Evolutionary conservation across 2,113 vertebrate species (phyloP).

Genomic region (Microcebus ravelobensis): DNA sequence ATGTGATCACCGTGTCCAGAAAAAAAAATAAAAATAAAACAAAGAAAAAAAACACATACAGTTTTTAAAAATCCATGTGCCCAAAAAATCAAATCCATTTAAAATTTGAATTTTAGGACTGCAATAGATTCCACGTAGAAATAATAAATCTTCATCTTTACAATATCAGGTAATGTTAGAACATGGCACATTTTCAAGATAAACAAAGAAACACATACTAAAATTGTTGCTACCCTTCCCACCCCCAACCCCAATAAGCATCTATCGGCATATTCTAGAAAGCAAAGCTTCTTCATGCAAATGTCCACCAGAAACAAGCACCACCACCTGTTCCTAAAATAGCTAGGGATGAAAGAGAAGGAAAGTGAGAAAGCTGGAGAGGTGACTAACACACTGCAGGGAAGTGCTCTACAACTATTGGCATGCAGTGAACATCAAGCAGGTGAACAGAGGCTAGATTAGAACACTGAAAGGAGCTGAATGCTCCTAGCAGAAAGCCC

Average conservation of each 20-base stretch:
- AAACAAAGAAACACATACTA: constrained; percentile 59
- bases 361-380: constrained; percentile 69
- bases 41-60: not conserved
- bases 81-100: constrained; percentile 29
- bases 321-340: constrained; percentile 58
- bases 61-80: not conserved
- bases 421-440: constrained; percentile 87
- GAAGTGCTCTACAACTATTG: constrained; percentile 75
- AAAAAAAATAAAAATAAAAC: not conserved
- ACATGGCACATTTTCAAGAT: constrained; percentile 58
- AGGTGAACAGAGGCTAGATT: constrained; percentile 75
- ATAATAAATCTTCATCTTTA: constrained; percentile 65
- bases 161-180: constrained; percentile 72
- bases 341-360: constrained; percentile 63
- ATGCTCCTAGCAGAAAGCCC: constrained; percentile 60
- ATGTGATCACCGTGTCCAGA: not conserved
- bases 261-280: constrained; percentile 57
- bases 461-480: constrained; percentile 57
- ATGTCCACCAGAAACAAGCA: constrained; percentile 48
- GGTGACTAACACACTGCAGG: constrained; percentile 59
- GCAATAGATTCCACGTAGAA: constrained; percentile 22
- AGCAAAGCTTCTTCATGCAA: constrained; percentile 77
- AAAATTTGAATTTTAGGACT: constrained; percentile 35
- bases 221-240: not conserved
- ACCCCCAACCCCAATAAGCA: not conserved